A percentile compares a stretch with the other conserved stretches of the same genome.
phyloP scores from a whole-genome alignment of 1,140 invertebrate genomes.

The Neocloeon triangulifer region DNA sequence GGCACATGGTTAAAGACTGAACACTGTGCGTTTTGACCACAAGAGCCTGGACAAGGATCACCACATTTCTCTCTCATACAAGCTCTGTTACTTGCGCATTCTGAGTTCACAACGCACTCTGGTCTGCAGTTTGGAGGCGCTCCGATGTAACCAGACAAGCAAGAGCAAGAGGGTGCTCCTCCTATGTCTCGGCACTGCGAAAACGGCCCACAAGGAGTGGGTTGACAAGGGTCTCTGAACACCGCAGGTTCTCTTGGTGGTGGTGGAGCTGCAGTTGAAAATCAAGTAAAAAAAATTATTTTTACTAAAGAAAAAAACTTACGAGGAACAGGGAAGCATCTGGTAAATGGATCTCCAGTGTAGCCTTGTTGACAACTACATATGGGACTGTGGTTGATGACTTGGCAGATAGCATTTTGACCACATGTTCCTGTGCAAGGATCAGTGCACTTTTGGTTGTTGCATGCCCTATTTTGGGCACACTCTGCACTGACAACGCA shows the following conservation, averaged over 20 bases:
- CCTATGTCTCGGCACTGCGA: conserved; percentile 17
- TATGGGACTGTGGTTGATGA: conserved; percentile 29
- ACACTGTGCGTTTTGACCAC: conserved; percentile 40
- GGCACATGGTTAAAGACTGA: conserved; percentile 43
- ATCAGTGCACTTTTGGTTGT: conserved; percentile 24
- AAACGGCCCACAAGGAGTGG: conserved; percentile 18
- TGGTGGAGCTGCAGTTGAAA: conserved; percentile 16
- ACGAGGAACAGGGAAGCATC: conserved; percentile 21
- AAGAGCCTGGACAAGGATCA: conserved; percentile 49
- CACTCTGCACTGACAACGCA: conserved; percentile 24
- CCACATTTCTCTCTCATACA: conserved; percentile 41
- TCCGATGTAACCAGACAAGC: conserved; percentile 37
- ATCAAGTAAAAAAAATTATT: too few species aligned
- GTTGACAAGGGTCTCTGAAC: conserved; percentile 10
- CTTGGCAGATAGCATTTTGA: conserved; percentile 22
- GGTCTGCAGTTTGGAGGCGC: conserved; percentile 46
- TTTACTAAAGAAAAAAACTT: too few species aligned
- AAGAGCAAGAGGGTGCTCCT: conserved; percentile 29
- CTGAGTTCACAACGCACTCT: conserved; percentile 42
- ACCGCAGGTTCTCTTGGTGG: conserved; percentile 15
- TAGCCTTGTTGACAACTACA: conserved; percentile 24
- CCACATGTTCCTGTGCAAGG: conserved; percentile 27
- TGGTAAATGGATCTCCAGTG: conserved; percentile 30
- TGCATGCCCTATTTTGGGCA: conserved; percentile 19
- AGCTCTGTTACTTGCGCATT: conserved; percentile 37